Conservation (phyloP, 2,113 vertebrate genomes). For the Garra rufa region DNA sequence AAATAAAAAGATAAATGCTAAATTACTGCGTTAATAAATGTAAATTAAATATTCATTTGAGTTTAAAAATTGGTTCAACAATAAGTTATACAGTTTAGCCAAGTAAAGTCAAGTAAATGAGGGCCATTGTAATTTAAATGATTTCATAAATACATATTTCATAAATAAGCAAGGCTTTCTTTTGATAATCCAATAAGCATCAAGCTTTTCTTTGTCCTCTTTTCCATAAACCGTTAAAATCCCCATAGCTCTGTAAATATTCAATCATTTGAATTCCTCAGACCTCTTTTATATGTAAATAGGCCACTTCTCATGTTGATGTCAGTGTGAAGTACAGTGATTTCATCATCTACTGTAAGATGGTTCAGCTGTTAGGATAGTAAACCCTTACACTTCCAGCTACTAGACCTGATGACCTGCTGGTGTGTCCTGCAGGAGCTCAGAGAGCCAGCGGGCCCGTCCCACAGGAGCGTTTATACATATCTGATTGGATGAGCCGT, state of each 20-base stretch:
- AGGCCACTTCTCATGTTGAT: background rate
- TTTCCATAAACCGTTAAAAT: background rate
- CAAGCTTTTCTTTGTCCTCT: background rate
- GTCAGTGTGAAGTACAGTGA: background rate
- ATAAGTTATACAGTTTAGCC: background rate
- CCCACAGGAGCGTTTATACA: background rate
- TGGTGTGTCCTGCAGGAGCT: background rate
- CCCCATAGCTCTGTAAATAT: background rate
- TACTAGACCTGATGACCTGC: background rate
- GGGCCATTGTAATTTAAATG: background rate
- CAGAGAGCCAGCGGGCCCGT: background rate
- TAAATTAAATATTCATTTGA: background rate
- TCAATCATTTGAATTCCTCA: background rate
- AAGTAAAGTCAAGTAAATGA: background rate
- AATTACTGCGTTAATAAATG: too few relatives aligned
- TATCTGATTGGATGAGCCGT: slow-evolving; percentile 53
- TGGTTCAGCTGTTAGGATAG: background rate
- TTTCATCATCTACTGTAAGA: slow-evolving; percentile 34
- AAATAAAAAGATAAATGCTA: too few relatives aligned
- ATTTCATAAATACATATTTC: background rate
- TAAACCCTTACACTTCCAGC: background rate
- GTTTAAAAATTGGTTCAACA: background rate
- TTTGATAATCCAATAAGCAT: background rate
- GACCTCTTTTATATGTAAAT: slow-evolving; percentile 13
- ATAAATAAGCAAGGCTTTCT: background rate